Conservation (phyloP, 2,113 vertebrate species). For the Leptobrachium ailaonicum region DNA sequence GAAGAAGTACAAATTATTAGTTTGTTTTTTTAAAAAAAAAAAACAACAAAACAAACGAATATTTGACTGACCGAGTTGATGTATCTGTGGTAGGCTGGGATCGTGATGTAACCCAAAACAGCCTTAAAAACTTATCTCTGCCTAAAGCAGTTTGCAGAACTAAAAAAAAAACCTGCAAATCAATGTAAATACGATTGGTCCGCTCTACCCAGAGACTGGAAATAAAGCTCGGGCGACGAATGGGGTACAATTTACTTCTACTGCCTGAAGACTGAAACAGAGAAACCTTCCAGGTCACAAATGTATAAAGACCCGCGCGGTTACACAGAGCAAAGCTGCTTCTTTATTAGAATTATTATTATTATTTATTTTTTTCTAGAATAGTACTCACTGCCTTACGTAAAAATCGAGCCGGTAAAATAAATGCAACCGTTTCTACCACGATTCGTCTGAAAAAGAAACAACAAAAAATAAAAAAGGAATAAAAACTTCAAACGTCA, state of each 20-base stretch:
- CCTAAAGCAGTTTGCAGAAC: conserved; percentile 81
- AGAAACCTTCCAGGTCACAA: conserved; percentile 67
- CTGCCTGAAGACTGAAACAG: conserved; percentile 67
- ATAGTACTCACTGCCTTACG: conserved; percentile 87
- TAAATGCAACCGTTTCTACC: conserved; percentile 79
- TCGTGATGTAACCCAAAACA: conserved; percentile 82
- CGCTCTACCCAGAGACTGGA: conserved; percentile 73
- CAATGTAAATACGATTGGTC: conserved; percentile 77
- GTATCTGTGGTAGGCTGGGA: conserved; percentile 76
- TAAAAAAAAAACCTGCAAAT: conserved; percentile 76
- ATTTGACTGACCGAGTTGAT: conserved; percentile 72
- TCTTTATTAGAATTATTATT: conserved; percentile 57
- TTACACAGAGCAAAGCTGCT: conserved; percentile 72
- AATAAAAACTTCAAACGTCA: conserved; percentile 59
- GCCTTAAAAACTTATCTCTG: conserved; percentile 83
- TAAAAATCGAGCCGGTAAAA: conserved; percentile 72
- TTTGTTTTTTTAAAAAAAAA: conserved; percentile 72
- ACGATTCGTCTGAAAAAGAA: conserved; percentile 61
- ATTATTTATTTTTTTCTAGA: conserved; percentile 64
- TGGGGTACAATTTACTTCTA: conserved; percentile 73
- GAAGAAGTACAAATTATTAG: no score
- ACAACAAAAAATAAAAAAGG: conserved; percentile 59
- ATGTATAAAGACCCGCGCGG: conserved; percentile 68
- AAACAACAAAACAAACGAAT: conserved; percentile 74
- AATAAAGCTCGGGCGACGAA: conserved; percentile 74